Evolutionary conservation across 23 tunicate genomes (phyloP), one percentile per base, ranked within the genome.

Genomic region (Halocynthia roretzi): DNA sequence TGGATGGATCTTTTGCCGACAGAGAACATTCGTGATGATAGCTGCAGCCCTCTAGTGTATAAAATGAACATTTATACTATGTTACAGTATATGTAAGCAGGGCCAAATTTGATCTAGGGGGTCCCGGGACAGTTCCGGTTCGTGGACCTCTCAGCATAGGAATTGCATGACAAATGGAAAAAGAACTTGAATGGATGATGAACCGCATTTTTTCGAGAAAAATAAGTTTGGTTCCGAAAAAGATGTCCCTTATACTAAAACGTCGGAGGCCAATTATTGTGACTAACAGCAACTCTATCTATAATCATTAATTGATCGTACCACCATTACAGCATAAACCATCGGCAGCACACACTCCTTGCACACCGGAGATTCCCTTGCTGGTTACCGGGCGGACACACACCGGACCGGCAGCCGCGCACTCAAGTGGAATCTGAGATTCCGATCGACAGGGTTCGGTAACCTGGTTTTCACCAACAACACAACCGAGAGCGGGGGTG

Each of bases 361-460:
- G 56, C 56, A 19, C 18, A 1, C 17, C 31, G 20, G 17, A 22
- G 70, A 20, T 65, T 10, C 62, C 62, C 10, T 53, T 74, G 17
- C 31, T 48, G 31, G 60, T 53, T 44, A 54, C 78, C 20, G 31
- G 56, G 20, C 61, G 15, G 6, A 21, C 17, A 64, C 78, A 74
- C 10, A 6, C 6, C 18, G 62, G 62, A 7, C 64, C 78, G 15
- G 78, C 55, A 0, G 78, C 55, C 22, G 49, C 61, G 62, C 78
- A 74, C 56, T 74, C 64, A 0, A 50, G 60, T 0, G 55, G 64
- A 18, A 74, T 54, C 20, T 62, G 14, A 50, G 78, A 53, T 5
- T 74, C 78, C 44, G 55, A 54, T 48, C 56, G 78, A 53, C 78
- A 74, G 22, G 78, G 78, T 20, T 54, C 62, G 60, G 78, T 74